Conservation (phyloP, 1,140 invertebrate species). For the Catajapyx aquilonaris region DNA sequence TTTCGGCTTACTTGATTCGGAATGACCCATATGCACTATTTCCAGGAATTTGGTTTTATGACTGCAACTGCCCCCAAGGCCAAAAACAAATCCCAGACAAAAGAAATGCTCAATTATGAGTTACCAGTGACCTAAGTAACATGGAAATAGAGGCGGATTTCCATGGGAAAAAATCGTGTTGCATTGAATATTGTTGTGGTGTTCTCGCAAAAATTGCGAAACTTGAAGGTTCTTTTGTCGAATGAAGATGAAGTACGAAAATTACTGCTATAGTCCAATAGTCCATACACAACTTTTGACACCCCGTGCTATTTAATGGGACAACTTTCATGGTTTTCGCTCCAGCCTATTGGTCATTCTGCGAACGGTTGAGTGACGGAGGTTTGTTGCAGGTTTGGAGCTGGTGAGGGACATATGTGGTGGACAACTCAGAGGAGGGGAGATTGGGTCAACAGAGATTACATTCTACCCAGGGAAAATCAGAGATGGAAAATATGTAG, state of each 20-base stretch:
- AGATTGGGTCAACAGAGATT: constrained; percentile 49
- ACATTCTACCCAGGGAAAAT: constrained; percentile 44
- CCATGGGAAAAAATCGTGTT: too few relatives aligned
- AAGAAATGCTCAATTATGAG: too few relatives aligned
- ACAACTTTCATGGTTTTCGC: not conserved
- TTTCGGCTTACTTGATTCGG: too few relatives aligned
- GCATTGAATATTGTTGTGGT: constrained; percentile 2
- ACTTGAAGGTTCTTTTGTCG: constrained; percentile 3
- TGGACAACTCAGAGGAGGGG: constrained; percentile 40
- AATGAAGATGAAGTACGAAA: not conserved
- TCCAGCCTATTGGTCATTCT: constrained; percentile 2
- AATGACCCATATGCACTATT: too few relatives aligned
- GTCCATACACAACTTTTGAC: too few relatives aligned
- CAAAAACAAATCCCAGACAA: too few relatives aligned
- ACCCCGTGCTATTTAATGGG: too few relatives aligned
- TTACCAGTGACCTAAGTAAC: too few relatives aligned
- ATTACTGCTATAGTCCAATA: not conserved
- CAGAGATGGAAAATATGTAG: constrained; percentile 32
- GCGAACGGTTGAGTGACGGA: not conserved
- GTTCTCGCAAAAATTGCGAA: too few relatives aligned
- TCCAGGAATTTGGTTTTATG: too few relatives aligned
- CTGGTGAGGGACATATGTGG: constrained; percentile 45
- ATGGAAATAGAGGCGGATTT: too few relatives aligned
- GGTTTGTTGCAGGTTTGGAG: constrained; percentile 33
- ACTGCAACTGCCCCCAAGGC: too few relatives aligned